phyloP scores from a whole-genome alignment of 2,797 vertebrate genomes.

The Sebastes aleutianus region DNA sequence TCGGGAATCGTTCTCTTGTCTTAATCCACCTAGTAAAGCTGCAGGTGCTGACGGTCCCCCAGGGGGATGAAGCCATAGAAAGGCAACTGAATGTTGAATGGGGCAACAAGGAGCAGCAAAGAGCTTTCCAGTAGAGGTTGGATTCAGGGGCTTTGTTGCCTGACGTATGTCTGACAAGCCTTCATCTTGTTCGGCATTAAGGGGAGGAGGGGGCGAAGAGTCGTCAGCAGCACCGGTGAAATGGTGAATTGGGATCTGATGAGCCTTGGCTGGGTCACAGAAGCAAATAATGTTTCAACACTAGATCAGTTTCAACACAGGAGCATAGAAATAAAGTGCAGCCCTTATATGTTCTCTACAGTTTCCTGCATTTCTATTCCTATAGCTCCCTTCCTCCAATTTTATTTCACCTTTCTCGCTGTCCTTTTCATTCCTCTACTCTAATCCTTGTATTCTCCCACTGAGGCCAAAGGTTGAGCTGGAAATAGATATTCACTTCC shows the following conservation, averaged over 20 bases:
- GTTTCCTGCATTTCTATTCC: background rate
- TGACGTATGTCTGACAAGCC: constrained; percentile 4
- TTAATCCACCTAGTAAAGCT: background rate
- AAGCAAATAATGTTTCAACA: background rate
- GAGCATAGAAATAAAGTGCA: background rate
- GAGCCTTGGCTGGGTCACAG: background rate
- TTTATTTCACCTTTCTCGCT: background rate
- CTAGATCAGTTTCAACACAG: background rate
- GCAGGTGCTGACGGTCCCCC: background rate
- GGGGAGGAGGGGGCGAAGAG: background rate
- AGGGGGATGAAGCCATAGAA: background rate
- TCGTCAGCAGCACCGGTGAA: background rate
- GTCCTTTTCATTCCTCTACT: constrained; percentile 14
- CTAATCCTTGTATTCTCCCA: constrained; percentile 6
- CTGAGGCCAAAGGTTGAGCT: constrained; percentile 17
- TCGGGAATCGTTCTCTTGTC: background rate
- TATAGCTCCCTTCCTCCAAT: background rate
- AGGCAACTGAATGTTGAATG: constrained; percentile 5
- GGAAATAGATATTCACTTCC: constrained; percentile 27
- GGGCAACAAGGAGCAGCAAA: background rate
- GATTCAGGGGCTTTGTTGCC: constrained; percentile 6
- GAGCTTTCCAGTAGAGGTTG: background rate
- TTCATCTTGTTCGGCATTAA: background rate
- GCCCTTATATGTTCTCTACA: background rate
- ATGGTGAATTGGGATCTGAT: background rate